Percentiles rank a stretch among this genome's conserved stretches.
Evolutionary conservation across 2,113 vertebrate genomes (phyloP).

Genomic region (Tonatia bakeri): DNA sequence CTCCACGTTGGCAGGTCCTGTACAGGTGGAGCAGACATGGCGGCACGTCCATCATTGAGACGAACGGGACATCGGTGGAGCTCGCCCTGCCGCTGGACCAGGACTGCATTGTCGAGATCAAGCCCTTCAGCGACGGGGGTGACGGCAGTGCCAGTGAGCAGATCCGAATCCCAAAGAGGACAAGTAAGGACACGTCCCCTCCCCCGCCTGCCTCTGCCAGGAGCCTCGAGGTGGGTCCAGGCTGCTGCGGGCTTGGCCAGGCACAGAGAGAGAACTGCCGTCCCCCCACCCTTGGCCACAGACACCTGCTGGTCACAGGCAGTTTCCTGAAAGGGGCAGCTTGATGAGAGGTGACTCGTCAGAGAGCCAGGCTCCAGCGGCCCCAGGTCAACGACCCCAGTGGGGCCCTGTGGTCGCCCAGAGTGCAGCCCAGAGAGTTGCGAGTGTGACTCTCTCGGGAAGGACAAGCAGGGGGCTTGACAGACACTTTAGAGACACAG

Average conservation of each 20-base stretch:
- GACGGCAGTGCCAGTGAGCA: slow-evolving; percentile 95
- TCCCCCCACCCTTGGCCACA: neutral
- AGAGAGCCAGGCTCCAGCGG: neutral
- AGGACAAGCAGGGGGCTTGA: neutral
- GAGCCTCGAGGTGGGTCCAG: neutral
- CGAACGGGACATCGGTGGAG: slow-evolving; percentile 95
- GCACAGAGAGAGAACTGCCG: neutral
- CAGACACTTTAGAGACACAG: neutral
- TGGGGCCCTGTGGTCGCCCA: neutral
- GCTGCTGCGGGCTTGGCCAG: neutral
- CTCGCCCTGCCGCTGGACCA: slow-evolving; percentile 92
- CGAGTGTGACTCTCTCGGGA: neutral
- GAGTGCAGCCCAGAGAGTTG: neutral
- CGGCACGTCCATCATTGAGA: slow-evolving; percentile 91
- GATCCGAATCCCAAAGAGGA: slow-evolving; percentile 94
- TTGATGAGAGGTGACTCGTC: neutral
- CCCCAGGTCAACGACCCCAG: neutral
- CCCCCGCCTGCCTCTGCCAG: neutral
- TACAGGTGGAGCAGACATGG: slow-evolving; percentile 94
- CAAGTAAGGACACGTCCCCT: slow-evolving; percentile 75
- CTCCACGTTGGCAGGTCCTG: slow-evolving; percentile 83
- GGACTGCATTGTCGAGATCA: slow-evolving; percentile 96
- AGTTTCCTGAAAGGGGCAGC: neutral
- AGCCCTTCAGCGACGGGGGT: slow-evolving; percentile 95
- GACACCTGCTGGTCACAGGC: neutral